Evolutionary conservation across 2,888 invertebrate genomes (phyloP), one percentile per base, ranked within the genome.

Genomic region (Cantharis rustica): DNA sequence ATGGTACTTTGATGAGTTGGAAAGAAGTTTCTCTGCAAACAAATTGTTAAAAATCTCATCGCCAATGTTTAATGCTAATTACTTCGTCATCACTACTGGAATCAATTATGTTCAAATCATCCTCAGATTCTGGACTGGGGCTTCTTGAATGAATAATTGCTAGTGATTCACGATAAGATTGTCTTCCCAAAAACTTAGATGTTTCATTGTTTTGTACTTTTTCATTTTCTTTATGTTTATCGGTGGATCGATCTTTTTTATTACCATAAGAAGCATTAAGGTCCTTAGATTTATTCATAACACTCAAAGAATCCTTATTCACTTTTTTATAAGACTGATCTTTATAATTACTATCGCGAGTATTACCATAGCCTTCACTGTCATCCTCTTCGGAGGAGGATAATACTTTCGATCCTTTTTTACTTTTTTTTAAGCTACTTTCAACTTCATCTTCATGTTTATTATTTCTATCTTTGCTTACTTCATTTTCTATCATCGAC

Each of bases 71-170:
- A 71, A 75, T 89, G 84, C 86, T 86, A 73, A 86, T 61, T 71
- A 73, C 86, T 5, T 89, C 90, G 23, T 89, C 89, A 79, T 89
- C 90, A 72, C 90, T 90, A 85, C 90, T 90, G 13, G 90, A 82
- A 10, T 88, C 88, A 31, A 90, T 89, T 11, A 90, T 85, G 2
- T n/a, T 66, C 9, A 17, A 17, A 81, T 89, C 89, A 5, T 68
- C 68, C n/a, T 69, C 69, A 10, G 70, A 61, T 23, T 71, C 71
- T 5, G 72, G 68, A 69, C 61, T 73, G 10, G 73, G 26, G 27
- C 73, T 68, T 69, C 73, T 69, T 16, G 73, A 73, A 26, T 47
- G 9, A 27, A 73, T 61, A 10, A 62, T 10, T 16, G 69, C 27
- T 62, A 23, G 11, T 16, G 26, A 20, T 15, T 62, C 23, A 26